Evolutionary conservation across 2,888 invertebrate species (phyloP).

Genomic region (Bombylius discolor): DNA sequence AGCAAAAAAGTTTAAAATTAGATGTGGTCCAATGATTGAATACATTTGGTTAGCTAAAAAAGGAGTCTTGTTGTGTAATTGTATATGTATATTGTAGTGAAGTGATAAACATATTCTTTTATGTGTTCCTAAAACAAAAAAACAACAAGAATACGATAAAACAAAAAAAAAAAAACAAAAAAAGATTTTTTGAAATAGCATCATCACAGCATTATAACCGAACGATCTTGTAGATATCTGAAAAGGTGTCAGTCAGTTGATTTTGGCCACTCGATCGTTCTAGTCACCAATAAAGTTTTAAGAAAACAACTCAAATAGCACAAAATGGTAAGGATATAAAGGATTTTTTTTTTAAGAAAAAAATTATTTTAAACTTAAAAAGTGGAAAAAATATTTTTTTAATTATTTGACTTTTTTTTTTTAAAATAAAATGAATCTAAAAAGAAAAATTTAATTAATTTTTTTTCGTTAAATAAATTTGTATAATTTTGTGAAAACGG

Average conservation of each 20-base stretch:
- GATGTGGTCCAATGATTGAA: conserved; percentile 22
- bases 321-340: conserved; percentile 32
- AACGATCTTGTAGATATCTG: conserved; percentile 15
- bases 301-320: conserved; percentile 13
- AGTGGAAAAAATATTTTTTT: too few species aligned
- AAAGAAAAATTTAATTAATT: too few species aligned
- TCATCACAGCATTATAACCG: conserved; percentile 2
- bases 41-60: conserved; percentile 17
- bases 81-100: conserved; percentile 12
- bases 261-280: conserved; percentile 37
- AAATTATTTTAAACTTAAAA: too few species aligned
- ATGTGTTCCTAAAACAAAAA: neutral
- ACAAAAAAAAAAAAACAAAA: neutral
- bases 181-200: neutral
- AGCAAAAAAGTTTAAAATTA: conserved; percentile 23
- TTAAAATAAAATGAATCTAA: too few species aligned
- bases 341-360: neutral
- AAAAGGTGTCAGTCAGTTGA: conserved; percentile 36
- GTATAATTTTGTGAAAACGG: too few species aligned
- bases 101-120: conserved; percentile 8
- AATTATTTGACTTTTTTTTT: too few species aligned
- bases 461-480: too few species aligned
- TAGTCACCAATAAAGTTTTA: conserved; percentile 30
- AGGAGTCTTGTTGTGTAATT: conserved; percentile 13
- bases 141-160: too few species aligned